These are phyloP conservation scores for Habrosyne pyritoides DNA, from an alignment of 2,888 invertebrate species.

Conservation along the genomic window DNA sequence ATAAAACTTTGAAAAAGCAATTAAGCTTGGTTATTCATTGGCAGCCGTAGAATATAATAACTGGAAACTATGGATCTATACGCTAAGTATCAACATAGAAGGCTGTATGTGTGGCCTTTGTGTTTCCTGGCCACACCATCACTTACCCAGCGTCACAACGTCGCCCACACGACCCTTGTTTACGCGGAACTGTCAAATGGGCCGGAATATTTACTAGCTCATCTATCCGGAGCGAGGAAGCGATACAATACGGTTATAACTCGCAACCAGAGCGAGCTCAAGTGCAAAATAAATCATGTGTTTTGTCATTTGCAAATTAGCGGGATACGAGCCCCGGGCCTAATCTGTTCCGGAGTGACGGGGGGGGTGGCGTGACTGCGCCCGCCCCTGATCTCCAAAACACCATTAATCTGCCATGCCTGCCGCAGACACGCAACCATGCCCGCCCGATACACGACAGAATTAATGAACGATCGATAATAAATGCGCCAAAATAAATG, in stretches of 20 bases:
- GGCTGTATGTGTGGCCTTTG: no score
- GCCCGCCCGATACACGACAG: background rate
- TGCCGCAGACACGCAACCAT: slow-evolving; percentile 8
- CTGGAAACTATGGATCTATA: no score
- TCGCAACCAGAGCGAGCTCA: background rate
- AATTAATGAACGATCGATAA: slow-evolving; percentile 2
- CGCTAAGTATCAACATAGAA: no score
- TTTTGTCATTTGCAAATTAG: slow-evolving; percentile 4
- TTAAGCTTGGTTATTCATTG: no score
- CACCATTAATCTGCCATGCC: slow-evolving; percentile 9
- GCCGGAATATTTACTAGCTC: background rate
- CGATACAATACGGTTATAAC: background rate
- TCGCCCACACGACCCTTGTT: background rate
- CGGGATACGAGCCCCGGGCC: slow-evolving; percentile 1
- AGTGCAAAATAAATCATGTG: background rate
- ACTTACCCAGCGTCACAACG: no score
- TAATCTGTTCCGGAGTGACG: slow-evolving; percentile 2
- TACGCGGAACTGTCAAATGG: background rate
- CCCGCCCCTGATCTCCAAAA: slow-evolving; percentile 7
- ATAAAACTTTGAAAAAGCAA: no score
- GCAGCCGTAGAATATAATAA: no score
- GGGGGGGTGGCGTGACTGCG: background rate
- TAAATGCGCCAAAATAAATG: slow-evolving; percentile 1
- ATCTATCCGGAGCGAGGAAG: background rate
- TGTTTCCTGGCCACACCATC: no score